Conservation (phyloP, 2,113 vertebrate genomes). For the Calypte anna region DNA sequence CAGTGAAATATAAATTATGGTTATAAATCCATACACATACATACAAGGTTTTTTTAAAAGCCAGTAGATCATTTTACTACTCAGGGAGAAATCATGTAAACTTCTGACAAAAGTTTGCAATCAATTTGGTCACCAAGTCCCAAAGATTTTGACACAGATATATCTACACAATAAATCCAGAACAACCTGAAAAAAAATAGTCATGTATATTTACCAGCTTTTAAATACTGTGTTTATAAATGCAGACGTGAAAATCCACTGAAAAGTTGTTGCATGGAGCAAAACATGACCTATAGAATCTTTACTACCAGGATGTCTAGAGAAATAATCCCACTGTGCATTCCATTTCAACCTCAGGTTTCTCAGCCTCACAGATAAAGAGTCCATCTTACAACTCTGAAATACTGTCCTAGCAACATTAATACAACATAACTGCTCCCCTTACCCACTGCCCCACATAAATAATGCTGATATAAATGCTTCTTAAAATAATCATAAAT, state of each 20-base stretch:
- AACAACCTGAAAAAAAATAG: neutral
- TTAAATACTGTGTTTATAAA: neutral
- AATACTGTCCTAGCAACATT: neutral
- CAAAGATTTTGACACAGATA: neutral
- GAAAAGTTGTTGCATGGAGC: neutral
- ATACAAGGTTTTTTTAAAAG: neutral
- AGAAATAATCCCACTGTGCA: accelerated
- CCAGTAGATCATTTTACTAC: neutral
- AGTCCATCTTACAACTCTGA: neutral
- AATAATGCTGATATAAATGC: neutral
- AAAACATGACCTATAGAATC: neutral
- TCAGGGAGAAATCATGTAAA: neutral
- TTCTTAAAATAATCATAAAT: neutral
- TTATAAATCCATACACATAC: neutral
- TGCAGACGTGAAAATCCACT: neutral
- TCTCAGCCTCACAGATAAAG: neutral
- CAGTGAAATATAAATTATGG: neutral
- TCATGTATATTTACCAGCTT: neutral
- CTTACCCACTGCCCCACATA: neutral
- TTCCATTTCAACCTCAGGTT: neutral
- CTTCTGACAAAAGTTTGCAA: neutral
- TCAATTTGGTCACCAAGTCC: neutral
- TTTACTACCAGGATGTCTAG: neutral
- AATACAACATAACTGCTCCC: neutral
- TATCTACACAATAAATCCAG: neutral